Base-by-base conservation (phyloP, 2,113 vertebrate genomes). In the Climacteris rufus region DNA sequence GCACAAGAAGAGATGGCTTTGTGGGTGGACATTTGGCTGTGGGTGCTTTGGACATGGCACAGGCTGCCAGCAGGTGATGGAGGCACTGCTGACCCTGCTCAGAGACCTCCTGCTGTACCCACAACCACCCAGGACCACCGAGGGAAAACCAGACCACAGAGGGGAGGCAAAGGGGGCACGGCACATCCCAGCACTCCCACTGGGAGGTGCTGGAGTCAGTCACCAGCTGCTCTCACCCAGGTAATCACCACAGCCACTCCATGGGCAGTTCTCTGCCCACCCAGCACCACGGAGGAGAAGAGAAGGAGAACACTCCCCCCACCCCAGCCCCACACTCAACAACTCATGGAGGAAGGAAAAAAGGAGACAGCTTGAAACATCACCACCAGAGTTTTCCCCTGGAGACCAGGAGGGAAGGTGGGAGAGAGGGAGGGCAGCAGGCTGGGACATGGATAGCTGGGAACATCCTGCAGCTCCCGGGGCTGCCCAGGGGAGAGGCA, bases 241-340 rank as follows among this genome's bases (percentile, higher is more conserved):
- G 1, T 8, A 21, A 45, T 15, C 1, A 0, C 68, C 0, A 0
- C 54, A 82, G 42, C 24, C 0, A 0, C 33, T 40, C 35, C 1
- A 1, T 4, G n/a, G 50, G n/a, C 24, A 90, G 66, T 28, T 6
- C 69, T 75, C n/a, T 50, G 59, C 63, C n/a, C 27, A 71, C 21
- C 35, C 44, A 61, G 82, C 4, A 7, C 52, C 15, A 4, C 3
- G 20, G 53, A 86, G 45, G 30, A 4, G 5, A 88, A 78, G 37
- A 69, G 16, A 0, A 21, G 40, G 15, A 75, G 28, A 15, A 77
- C 15, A 49, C 1, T 8, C 20, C 1, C 8, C 10, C 6, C 10
- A 4, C 10, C 6, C 18, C 2, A 0, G 18, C 22, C 22, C 20
- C 53, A 40, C 18, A 64, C 11, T 49, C 77, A 95, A 54, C n/a